These are phyloP conservation scores for Caerostris darwini DNA, from an alignment of 1,140 invertebrate genomes.

Conservation along the genomic window DNA sequence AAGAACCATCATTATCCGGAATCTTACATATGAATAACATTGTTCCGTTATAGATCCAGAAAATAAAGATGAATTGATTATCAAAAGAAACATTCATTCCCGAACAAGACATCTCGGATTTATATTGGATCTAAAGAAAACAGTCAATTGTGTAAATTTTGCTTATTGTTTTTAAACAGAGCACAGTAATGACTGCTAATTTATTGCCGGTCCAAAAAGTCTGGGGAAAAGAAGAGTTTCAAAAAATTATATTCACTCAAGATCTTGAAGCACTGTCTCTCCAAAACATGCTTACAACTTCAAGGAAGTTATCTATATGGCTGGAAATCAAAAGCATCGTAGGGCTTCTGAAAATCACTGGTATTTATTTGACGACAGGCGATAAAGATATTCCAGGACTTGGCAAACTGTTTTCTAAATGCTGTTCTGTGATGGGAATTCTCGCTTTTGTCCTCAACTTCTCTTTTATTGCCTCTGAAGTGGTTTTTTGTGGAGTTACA, in stretches of 20 bases:
- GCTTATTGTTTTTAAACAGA: too few species aligned
- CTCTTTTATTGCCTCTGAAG: conserved; percentile 36
- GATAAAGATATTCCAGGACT: not conserved
- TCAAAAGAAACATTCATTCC: too few species aligned
- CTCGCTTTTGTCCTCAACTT: not conserved
- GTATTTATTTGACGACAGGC: not conserved
- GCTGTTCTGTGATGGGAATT: not conserved
- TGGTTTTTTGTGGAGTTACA: conserved; percentile 45
- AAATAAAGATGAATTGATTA: too few species aligned
- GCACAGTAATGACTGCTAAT: not conserved
- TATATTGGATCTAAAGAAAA: too few species aligned
- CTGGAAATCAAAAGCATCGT: not conserved
- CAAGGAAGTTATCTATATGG: conserved; percentile 12
- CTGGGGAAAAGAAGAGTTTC: not conserved
- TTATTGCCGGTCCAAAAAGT: not conserved
- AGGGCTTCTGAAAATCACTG: conserved; percentile 1
- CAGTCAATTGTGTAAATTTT: too few species aligned
- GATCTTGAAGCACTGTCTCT: not conserved
- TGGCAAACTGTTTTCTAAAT: not conserved
- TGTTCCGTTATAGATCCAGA: too few species aligned
- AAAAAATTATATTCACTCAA: not conserved
- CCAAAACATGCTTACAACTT: not conserved
- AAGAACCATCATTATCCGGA: too few species aligned
- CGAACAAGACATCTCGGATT: too few species aligned
- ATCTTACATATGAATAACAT: too few species aligned